These are phyloP conservation scores for Amphimallon solstitiale DNA, from an alignment of 2,888 invertebrate species.

Conservation along the genomic window DNA sequence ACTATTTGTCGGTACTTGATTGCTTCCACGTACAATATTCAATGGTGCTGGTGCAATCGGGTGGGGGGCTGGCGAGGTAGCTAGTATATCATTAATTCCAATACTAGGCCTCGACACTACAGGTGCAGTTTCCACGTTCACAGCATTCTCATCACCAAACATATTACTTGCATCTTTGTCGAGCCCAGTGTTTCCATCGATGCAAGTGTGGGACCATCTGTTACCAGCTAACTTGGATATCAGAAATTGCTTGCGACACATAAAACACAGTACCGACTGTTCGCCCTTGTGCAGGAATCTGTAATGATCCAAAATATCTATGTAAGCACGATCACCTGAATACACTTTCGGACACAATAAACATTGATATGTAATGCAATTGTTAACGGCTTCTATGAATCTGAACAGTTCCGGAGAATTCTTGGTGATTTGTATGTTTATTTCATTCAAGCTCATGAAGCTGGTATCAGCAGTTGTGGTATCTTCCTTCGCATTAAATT, in stretches of 20 bases:
- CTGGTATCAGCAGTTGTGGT: not conserved
- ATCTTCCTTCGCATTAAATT: constrained; percentile 41
- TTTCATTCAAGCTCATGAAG: constrained; percentile 38
- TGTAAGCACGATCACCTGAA: constrained; percentile 26
- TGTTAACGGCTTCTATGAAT: constrained; percentile 38
- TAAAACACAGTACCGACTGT: constrained; percentile 40
- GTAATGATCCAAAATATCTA: constrained; percentile 38
- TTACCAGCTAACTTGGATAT: constrained; percentile 25
- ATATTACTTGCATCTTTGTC: not conserved
- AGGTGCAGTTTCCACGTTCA: too few relatives aligned
- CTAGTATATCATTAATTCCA: constrained; percentile 10
- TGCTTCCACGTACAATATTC: too few relatives aligned
- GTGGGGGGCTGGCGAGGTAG: too few relatives aligned
- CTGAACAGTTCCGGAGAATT: constrained; percentile 19
- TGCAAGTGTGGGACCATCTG: constrained; percentile 43
- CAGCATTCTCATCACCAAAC: not conserved
- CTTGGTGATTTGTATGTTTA: constrained; percentile 8
- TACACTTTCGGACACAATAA: constrained; percentile 37
- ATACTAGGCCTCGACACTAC: not conserved
- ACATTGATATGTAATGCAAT: constrained; percentile 41
- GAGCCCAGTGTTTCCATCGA: not conserved
- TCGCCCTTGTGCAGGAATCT: constrained; percentile 39
- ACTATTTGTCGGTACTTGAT: too few relatives aligned
- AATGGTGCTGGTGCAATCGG: too few relatives aligned
- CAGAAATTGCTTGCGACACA: constrained; percentile 37